Conservation (phyloP, 1,140 invertebrate species). For the Papilio helenus region DNA sequence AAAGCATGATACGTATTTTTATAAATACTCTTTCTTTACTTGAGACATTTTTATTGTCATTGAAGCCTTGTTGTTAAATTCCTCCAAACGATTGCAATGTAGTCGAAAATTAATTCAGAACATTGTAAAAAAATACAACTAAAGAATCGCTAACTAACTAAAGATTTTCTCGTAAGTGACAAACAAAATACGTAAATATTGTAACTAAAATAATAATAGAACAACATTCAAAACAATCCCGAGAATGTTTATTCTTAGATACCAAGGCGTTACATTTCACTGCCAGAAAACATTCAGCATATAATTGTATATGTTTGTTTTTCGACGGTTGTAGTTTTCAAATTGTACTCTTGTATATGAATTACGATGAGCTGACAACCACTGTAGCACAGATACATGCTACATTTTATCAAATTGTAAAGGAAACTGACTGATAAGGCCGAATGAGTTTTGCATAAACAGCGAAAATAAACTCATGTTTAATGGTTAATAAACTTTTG, state of each 20-base stretch:
- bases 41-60: neutral
- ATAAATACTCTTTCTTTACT: neutral
- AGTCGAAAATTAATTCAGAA: neutral
- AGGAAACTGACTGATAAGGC: neutral
- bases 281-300: neutral
- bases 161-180: neutral
- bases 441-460: neutral
- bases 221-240: neutral
- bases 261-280: neutral
- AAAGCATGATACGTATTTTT: neutral
- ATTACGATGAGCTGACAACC: neutral
- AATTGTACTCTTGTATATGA: neutral
- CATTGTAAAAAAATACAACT: neutral
- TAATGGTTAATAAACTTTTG: neutral
- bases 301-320: neutral
- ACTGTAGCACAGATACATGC: neutral
- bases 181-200: neutral
- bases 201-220: neutral
- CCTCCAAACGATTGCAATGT: neutral
- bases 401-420: conserved; percentile 8
- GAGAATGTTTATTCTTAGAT: neutral
- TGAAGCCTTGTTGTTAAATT: neutral
- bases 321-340: neutral
- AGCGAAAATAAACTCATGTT: neutral
- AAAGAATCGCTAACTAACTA: neutral